Conservation (phyloP, 2,797 vertebrate genomes). For the Rhinatrema bivittatum region DNA sequence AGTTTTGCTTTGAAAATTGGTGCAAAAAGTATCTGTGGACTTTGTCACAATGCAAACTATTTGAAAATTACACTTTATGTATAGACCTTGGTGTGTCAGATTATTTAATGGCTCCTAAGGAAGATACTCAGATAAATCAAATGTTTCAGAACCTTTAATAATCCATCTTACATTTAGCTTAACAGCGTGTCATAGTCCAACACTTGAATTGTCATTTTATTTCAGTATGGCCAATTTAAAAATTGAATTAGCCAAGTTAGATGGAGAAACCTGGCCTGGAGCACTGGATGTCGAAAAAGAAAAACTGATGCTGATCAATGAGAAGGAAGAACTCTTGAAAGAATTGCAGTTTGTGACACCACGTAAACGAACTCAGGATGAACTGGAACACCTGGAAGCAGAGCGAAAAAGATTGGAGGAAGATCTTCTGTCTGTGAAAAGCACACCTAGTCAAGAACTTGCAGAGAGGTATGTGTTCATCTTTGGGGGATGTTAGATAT, state of each 20-base stretch:
- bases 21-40: too few relatives aligned
- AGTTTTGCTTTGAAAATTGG: too few relatives aligned
- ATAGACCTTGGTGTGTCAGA: too few relatives aligned
- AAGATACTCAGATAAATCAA: too few relatives aligned
- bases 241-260: conserved; percentile 71
- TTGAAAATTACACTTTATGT: too few relatives aligned
- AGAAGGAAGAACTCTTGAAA: conserved; percentile 74
- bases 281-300: conserved; percentile 66
- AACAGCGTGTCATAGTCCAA: too few relatives aligned
- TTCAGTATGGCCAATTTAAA: conserved; percentile 74
- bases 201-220: too few relatives aligned
- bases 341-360: conserved; percentile 72
- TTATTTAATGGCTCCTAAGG: too few relatives aligned
- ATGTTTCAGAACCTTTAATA: too few relatives aligned
- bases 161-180: too few relatives aligned
- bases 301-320: conserved; percentile 65
- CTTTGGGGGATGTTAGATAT: neutral
- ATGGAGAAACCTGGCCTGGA: conserved; percentile 67
- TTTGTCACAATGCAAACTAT: too few relatives aligned
- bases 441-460: conserved; percentile 57
- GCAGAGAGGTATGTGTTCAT: conserved; percentile 52
- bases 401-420: conserved; percentile 64
- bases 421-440: conserved; percentile 56
- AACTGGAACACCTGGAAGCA: conserved; percentile 57
- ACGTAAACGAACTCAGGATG: conserved; percentile 51